phyloP scores from a whole-genome alignment of 2,113 vertebrate species.

The Bos indicus region DNA sequence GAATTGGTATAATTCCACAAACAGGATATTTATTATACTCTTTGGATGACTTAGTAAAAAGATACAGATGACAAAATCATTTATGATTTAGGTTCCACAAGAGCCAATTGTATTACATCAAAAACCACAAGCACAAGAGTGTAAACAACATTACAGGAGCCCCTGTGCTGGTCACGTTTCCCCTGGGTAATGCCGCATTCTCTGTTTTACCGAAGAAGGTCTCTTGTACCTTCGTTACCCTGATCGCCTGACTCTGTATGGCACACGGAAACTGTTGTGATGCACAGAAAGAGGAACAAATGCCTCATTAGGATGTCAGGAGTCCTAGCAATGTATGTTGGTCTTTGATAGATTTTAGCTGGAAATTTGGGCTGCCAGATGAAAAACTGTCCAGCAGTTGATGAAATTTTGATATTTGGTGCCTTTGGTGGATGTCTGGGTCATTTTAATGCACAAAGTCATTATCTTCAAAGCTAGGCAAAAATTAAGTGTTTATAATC shows the following conservation, averaged over 20 bases:
- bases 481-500: background rate
- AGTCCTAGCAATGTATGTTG: background rate
- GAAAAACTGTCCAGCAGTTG: background rate
- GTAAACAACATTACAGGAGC: background rate
- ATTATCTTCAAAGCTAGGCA: background rate
- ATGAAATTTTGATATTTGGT: background rate
- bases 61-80: background rate
- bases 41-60: background rate
- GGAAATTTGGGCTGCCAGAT: background rate
- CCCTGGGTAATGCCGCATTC: background rate
- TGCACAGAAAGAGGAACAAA: background rate
- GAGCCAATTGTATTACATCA: background rate
- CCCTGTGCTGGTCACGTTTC: background rate
- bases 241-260: too few species aligned
- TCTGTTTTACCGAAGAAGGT: background rate
- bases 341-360: background rate
- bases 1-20: background rate
- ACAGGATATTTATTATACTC: background rate
- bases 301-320: background rate
- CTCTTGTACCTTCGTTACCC: fast-evolving
- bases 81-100: background rate
- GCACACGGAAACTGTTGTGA: background rate
- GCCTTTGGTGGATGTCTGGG: background rate
- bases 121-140: background rate
- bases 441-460: background rate